These are phyloP conservation scores for Podarcis cretensis DNA, from an alignment of 2,113 vertebrate genomes.

Conservation along the genomic window DNA sequence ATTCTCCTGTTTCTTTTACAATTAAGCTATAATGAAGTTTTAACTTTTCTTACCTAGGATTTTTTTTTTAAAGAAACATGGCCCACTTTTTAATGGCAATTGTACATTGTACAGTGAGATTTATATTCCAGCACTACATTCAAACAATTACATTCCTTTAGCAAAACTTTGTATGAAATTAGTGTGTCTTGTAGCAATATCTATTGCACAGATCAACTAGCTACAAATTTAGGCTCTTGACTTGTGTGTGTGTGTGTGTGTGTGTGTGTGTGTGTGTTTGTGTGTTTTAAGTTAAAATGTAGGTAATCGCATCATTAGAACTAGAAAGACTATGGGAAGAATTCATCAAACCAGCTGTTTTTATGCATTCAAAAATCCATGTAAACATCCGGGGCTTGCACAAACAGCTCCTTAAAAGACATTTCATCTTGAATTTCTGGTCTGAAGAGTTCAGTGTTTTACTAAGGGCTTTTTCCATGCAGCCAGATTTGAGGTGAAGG, in stretches of 20 bases:
- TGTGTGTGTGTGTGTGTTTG: neutral
- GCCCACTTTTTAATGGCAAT: conserved; percentile 28
- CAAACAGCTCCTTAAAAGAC: neutral
- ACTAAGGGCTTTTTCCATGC: neutral
- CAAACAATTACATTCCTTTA: conserved; percentile 37
- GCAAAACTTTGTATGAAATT: conserved; percentile 14
- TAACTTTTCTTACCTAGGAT: conserved; percentile 33
- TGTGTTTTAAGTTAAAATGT: neutral
- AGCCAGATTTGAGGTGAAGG: neutral
- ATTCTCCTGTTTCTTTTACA: conserved; percentile 25
- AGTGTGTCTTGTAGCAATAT: conserved; percentile 22
- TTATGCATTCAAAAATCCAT: conserved; percentile 15
- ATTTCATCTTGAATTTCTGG: no score
- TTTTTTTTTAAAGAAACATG: conserved; percentile 6
- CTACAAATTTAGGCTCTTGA: conserved; percentile 37
- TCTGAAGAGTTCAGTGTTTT: neutral
- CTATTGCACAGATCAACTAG: conserved; percentile 28
- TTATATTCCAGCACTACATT: conserved; percentile 40
- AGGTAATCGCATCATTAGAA: conserved; percentile 15
- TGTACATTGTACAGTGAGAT: conserved; percentile 37
- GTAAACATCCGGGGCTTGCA: neutral
- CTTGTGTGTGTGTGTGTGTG: conserved; percentile 33
- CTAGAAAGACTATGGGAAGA: conserved; percentile 25
- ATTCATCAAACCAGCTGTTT: conserved; percentile 55
- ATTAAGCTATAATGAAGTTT: conserved; percentile 8